Evolutionary conservation across 2,888 invertebrate genomes (phyloP).

Genomic region (Oxystoma pomonae): DNA sequence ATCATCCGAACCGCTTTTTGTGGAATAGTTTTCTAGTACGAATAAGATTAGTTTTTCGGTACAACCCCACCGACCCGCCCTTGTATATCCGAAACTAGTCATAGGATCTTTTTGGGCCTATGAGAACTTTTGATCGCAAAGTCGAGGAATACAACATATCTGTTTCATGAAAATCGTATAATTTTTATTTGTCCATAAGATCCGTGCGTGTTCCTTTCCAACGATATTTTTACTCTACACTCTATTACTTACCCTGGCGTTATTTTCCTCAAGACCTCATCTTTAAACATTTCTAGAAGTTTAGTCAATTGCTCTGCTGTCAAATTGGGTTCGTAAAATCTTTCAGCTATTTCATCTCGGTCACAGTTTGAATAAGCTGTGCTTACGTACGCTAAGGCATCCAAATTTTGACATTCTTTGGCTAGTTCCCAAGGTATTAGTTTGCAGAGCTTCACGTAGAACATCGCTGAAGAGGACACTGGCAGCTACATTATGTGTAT

Average conservation of each 20-base stretch:
- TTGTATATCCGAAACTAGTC: neutral
- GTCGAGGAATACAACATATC: neutral
- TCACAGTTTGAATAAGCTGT: constrained; percentile 32
- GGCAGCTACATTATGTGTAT: constrained; percentile 62
- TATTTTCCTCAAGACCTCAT: constrained; percentile 41
- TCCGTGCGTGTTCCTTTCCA: neutral
- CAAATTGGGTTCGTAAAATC: constrained; percentile 27
- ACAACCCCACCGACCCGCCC: neutral
- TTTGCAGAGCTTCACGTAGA: constrained; percentile 58
- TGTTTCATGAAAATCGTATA: neutral
- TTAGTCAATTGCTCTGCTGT: constrained; percentile 45
- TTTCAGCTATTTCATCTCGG: constrained; percentile 26
- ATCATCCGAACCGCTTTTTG: no score
- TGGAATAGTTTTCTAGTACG: no score
- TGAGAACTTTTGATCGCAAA: neutral
- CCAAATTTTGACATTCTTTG: constrained; percentile 58
- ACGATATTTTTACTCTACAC: neutral
- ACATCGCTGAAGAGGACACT: constrained; percentile 70
- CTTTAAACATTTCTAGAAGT: constrained; percentile 38
- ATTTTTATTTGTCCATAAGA: neutral
- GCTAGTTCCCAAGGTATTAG: constrained; percentile 68
- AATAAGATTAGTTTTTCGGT: neutral
- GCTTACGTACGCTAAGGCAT: constrained; percentile 31
- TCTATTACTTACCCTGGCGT: constrained; percentile 27
- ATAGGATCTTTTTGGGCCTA: neutral